These are phyloP conservation scores for Bedellia somnulentella DNA, from an alignment of 2,888 invertebrate genomes.

Conservation along the genomic window DNA sequence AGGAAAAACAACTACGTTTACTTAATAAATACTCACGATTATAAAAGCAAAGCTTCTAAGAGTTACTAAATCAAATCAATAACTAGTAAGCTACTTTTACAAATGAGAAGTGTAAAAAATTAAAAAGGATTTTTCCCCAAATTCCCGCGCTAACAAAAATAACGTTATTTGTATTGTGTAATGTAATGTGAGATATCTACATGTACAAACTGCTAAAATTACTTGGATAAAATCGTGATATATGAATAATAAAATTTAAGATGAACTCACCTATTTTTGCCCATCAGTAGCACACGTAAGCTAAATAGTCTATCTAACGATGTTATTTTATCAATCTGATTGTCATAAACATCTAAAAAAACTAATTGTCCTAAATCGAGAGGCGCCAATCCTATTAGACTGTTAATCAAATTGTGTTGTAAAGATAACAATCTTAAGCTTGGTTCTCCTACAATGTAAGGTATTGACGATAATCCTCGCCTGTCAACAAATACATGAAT, in stretches of 20 bases:
- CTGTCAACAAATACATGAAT: constrained; percentile 50
- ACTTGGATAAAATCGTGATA: too few species aligned
- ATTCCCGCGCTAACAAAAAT: too few species aligned
- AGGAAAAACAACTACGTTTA: too few species aligned
- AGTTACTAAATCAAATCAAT: too few species aligned
- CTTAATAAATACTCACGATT: too few species aligned
- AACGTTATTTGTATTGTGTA: too few species aligned
- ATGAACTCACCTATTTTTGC: constrained; percentile 77
- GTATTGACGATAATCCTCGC: constrained; percentile 80
- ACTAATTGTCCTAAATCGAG: constrained; percentile 74
- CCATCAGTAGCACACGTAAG: constrained; percentile 83
- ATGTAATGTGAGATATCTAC: too few species aligned
- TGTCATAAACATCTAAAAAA: constrained; percentile 92
- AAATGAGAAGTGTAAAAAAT: too few species aligned
- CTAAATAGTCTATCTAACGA: constrained; percentile 77
- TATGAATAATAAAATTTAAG: not conserved
- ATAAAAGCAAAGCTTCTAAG: too few species aligned
- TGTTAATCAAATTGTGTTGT: constrained; percentile 87
- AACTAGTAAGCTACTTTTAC: too few species aligned
- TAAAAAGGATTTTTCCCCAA: too few species aligned
- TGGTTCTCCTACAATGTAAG: constrained; percentile 79
- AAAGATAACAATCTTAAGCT: constrained; percentile 82
- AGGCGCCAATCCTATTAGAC: constrained; percentile 64
- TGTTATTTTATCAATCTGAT: constrained; percentile 86
- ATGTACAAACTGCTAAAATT: too few species aligned